A percentile compares a stretch with the other conserved stretches of the same genome.
phyloP scores from a whole-genome alignment of 2,113 vertebrate species.

The Cephalopholis sonnerati region DNA sequence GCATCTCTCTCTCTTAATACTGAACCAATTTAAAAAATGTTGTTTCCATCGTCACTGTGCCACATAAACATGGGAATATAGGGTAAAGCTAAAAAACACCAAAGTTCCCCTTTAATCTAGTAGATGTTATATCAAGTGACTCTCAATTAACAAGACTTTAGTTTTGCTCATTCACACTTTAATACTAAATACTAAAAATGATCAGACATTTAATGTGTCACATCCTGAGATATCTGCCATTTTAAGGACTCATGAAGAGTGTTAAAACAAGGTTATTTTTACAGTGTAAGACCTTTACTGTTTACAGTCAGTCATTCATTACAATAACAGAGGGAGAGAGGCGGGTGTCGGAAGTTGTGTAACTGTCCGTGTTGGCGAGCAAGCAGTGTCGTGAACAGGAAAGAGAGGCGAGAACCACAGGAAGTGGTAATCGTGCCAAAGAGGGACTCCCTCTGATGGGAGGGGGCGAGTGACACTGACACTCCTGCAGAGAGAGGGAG shows the following conservation, averaged over 20 bases:
- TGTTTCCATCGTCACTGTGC: too few species aligned
- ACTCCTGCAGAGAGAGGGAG: slow-evolving; percentile 26
- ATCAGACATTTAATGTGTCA: not conserved
- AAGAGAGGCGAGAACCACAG: slow-evolving; percentile 35
- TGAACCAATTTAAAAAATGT: too few species aligned
- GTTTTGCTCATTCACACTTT: too few species aligned
- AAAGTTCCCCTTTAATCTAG: too few species aligned
- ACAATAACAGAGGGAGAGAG: not conserved
- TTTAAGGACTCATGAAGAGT: too few species aligned
- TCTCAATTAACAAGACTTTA: too few species aligned
- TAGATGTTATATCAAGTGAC: too few species aligned
- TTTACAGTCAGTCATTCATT: not conserved
- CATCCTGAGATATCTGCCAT: not conserved
- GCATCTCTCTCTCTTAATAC: too few species aligned
- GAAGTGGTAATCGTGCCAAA: slow-evolving; percentile 60
- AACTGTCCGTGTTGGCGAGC: slow-evolving; percentile 33
- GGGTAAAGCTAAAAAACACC: too few species aligned
- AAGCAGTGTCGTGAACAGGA: slow-evolving; percentile 40
- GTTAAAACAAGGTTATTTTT: not conserved
- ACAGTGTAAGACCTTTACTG: not conserved
- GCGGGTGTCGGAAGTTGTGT: slow-evolving; percentile 35
- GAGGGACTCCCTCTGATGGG: slow-evolving; percentile 65
- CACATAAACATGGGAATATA: too few species aligned
- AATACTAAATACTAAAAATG: not conserved
- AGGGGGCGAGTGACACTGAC: slow-evolving; percentile 37